These are phyloP conservation scores for Ramphastos sulfuratus DNA, from an alignment of 2,113 vertebrate genomes.

Conservation along the genomic window DNA sequence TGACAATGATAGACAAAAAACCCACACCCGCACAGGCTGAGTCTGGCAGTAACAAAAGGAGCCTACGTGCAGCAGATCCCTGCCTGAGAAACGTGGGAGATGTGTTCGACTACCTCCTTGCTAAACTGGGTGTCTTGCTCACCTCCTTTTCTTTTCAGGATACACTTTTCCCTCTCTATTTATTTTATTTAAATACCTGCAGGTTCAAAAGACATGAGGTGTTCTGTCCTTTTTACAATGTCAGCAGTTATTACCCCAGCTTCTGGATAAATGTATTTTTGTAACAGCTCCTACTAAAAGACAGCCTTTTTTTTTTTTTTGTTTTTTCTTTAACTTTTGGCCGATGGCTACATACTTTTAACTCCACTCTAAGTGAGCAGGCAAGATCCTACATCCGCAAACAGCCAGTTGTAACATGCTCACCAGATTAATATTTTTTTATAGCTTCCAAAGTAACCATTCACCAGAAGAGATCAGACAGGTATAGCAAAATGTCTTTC, in stretches of 20 bases:
- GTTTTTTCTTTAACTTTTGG: neutral
- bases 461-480: neutral
- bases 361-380: neutral
- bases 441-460: neutral
- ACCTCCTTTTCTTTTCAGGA: neutral
- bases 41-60: neutral
- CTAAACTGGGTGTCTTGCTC: neutral
- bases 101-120: neutral
- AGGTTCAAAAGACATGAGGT: neutral
- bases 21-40: neutral
- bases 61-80: fast-evolving
- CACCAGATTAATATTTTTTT: neutral
- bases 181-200: neutral
- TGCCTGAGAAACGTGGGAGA: neutral
- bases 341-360: slow-evolving; percentile 34
- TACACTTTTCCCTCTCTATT: neutral
- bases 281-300: neutral
- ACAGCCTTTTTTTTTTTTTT: neutral
- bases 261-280: neutral
- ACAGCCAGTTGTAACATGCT: slow-evolving; percentile 46
- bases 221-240: neutral
- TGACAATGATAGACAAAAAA: neutral
- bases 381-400: slow-evolving; percentile 16
- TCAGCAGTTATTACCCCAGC: neutral
- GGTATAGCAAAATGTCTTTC: neutral